A percentile compares a stretch with the other conserved stretches of the same genome.
phyloP scores from a whole-genome alignment of 2,797 vertebrate species.

The Siniperca undulata region DNA sequence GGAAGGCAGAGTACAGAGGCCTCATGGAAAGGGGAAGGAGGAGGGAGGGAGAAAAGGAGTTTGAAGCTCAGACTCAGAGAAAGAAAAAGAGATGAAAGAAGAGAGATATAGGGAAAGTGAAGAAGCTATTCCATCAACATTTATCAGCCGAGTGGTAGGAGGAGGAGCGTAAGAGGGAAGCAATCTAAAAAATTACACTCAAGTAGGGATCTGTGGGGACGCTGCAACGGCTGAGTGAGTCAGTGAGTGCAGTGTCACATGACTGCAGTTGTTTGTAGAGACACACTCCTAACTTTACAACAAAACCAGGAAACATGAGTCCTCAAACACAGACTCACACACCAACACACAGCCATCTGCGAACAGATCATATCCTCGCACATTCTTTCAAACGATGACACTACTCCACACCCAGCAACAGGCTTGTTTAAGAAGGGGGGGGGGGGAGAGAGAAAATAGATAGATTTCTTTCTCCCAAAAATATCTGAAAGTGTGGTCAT shows the following conservation, averaged over 20 bases:
- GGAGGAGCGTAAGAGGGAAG: background rate
- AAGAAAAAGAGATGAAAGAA: conserved; percentile 51
- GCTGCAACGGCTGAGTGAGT: conserved; percentile 55
- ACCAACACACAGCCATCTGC: conserved; percentile 44
- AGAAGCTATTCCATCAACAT: conserved; percentile 36
- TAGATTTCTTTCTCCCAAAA: conserved; percentile 30
- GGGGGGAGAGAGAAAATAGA: too few species aligned
- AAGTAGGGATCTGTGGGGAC: conserved; percentile 23
- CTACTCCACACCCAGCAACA: conserved; percentile 66
- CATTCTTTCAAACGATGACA: conserved; percentile 67
- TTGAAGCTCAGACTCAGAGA: conserved; percentile 37
- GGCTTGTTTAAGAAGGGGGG: conserved; percentile 14
- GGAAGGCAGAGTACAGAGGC: conserved; percentile 75
- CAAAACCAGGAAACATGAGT: conserved; percentile 71
- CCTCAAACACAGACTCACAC: conserved; percentile 34
- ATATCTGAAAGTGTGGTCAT: conserved; percentile 43
- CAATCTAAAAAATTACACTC: conserved; percentile 2
- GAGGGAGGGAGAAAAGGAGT: conserved; percentile 15
- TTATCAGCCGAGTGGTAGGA: conserved; percentile 3
- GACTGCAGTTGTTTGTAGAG: conserved; percentile 75
- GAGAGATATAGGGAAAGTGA: conserved; percentile 42
- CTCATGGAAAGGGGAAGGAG: conserved; percentile 74
- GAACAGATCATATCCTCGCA: conserved; percentile 51
- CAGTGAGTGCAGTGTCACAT: conserved; percentile 68
- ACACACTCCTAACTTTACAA: conserved; percentile 68